Evolutionary conservation across 2,888 invertebrate species (phyloP).

Genomic region (Chelonus formosanus): DNA sequence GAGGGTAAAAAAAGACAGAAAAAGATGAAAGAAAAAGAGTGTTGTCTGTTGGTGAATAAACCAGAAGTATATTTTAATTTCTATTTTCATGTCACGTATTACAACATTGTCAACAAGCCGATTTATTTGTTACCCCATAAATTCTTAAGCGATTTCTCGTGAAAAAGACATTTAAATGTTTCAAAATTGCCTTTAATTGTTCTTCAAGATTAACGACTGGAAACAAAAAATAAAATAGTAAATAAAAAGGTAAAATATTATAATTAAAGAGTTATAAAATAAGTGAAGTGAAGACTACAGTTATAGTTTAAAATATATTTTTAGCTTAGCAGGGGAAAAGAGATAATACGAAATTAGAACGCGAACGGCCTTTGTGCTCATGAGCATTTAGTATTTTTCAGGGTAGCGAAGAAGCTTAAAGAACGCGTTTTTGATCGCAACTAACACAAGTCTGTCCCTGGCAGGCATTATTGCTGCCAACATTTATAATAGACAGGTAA

Average conservation of each 20-base stretch:
- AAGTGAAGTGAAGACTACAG: neutral
- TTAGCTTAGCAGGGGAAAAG: conserved; percentile 34
- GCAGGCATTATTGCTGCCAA: conserved; percentile 42
- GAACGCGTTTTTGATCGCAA: conserved; percentile 18
- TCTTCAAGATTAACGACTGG: neutral
- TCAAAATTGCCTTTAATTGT: conserved; percentile 3
- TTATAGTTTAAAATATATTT: conserved; percentile 31
- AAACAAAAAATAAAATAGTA: no score
- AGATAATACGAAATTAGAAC: conserved; percentile 44
- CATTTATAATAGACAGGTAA: conserved; percentile 40
- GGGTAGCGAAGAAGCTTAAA: conserved; percentile 21
- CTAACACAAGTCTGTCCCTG: conserved; percentile 37
- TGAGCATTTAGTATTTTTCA: conserved; percentile 35
- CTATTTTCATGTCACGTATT: conserved; percentile 22
- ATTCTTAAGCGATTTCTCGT: conserved; percentile 1
- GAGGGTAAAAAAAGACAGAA: conserved; percentile 2
- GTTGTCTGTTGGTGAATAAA: neutral
- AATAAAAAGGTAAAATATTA: no score
- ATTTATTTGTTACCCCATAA: conserved; percentile 7
- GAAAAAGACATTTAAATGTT: conserved; percentile 5
- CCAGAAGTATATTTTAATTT: conserved; percentile 11
- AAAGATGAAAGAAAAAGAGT: neutral
- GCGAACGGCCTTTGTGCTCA: conserved; percentile 41
- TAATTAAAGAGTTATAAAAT: no score
- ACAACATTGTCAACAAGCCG: conserved; percentile 15